Percentiles rank a stretch among this genome's conserved stretches.
Conservation (phyloP, 2,797 vertebrate genomes). For the Poecilia gillii region DNA sequence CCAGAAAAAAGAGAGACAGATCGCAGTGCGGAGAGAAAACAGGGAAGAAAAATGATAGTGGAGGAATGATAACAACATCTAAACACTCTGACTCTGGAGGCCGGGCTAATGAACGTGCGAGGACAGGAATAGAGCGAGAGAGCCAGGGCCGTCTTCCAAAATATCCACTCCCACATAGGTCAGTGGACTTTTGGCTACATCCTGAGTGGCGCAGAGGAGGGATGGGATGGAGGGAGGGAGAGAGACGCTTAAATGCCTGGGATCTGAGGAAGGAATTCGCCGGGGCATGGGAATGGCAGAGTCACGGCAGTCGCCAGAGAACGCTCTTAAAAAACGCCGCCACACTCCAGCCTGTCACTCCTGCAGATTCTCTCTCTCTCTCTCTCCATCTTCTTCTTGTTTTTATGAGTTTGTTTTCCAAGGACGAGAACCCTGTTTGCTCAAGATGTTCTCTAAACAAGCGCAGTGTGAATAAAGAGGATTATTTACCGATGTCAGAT, state of each 20-base stretch:
- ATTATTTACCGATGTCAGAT: constrained; percentile 55
- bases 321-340: constrained; percentile 90
- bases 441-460: constrained; percentile 70
- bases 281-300: constrained; percentile 94
- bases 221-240: constrained; percentile 76
- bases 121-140: constrained; percentile 79
- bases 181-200: constrained; percentile 95
- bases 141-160: constrained; percentile 82
- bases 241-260: constrained; percentile 83
- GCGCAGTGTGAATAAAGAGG: constrained; percentile 57
- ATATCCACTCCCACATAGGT: constrained; percentile 89
- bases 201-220: constrained; percentile 86
- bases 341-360: constrained; percentile 65
- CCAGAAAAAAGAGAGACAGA: constrained; percentile 17
- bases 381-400: neutral
- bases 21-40: constrained; percentile 41
- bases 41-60: constrained; percentile 70
- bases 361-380: constrained; percentile 44
- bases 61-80: constrained; percentile 79
- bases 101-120: constrained; percentile 87
- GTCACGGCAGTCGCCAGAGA: constrained; percentile 90
- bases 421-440: constrained; percentile 61
- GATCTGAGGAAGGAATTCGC: constrained; percentile 90
- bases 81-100: constrained; percentile 82
- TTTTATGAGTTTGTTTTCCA: constrained; percentile 68